Base-by-base conservation (phyloP, 2,797 vertebrate genomes). In the Miichthys miiuy region DNA sequence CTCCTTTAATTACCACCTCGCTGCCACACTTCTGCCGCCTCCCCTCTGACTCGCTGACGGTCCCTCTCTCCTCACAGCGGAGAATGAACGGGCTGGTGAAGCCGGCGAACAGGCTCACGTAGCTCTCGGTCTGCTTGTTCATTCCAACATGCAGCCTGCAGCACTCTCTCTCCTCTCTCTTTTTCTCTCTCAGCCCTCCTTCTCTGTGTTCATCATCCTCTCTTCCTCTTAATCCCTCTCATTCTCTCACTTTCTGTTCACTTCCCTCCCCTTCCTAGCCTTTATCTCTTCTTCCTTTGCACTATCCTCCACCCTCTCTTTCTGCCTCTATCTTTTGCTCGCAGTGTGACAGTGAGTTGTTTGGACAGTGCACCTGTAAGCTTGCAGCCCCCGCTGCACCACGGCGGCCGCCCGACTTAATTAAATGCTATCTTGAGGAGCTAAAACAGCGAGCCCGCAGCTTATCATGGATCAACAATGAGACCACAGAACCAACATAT, bases 321-420 rank as follows among this genome's bases (percentile, higher is more conserved):
- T 0, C 25, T 54, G 3, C 60, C 63, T 75, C 44, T 84, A 13
- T 68, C 68, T 63, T 58, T 58, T 63, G 20, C 66, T 73, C 48
- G 12, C 85, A 42, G 38, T 20, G 44, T 89, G 87, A 86, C 82
- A 68, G 61, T 62, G 82, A 90, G 58, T 85, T 90, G 86, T 91
- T 89, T 92, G 80, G 88, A 89, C 82, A 82, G 82, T 80, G 87
- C 88, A 94, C 91, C 91, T 91, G 91, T 86, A 88, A 78, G 87
- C 87, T 82, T 4, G 57, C 76, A 71, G 85, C 72, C 51, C 55
- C 77, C 13, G 77, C 89, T 64, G 81, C 72, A 80, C 71, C 77
- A 41, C 38, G 51, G 82, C 8, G 73, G 68, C 75, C 21, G n/a
- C 64, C 77, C 1, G 65, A 75, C 88, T 92, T 92, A 90, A 92